These are phyloP conservation scores for Lasioglossum calceatum DNA, from an alignment of 2,888 invertebrate species.

Conservation along the genomic window DNA sequence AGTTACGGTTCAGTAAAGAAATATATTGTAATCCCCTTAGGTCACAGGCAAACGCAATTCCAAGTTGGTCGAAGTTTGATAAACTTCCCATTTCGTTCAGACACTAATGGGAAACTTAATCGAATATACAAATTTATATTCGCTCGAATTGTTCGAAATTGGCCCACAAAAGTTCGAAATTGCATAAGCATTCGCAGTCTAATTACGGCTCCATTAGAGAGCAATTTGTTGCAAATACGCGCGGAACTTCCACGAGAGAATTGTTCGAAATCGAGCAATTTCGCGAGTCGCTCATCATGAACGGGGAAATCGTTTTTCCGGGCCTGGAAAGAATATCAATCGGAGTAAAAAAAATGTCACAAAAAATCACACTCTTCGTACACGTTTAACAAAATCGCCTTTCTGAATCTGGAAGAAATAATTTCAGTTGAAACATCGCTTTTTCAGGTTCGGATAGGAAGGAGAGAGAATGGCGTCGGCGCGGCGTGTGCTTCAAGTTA, in stretches of 20 bases:
- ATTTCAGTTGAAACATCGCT: too few relatives aligned
- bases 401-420: too few relatives aligned
- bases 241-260: not conserved
- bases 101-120: not conserved
- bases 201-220: not conserved
- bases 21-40: not conserved
- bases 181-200: not conserved
- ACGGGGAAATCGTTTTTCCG: not conserved
- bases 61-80: not conserved
- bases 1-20: not conserved
- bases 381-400: not conserved
- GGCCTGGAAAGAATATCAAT: not conserved
- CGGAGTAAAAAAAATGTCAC: not conserved
- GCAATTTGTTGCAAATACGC: not conserved
- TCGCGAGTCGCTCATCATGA: not conserved
- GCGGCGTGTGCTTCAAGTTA: slow-evolving; percentile 68
- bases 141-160: not conserved
- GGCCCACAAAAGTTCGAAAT: not conserved
- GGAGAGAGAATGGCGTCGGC: not conserved
- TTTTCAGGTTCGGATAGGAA: not conserved
- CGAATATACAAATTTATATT: not conserved
- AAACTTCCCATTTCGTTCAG: not conserved
- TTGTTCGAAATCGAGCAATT: not conserved
- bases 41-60: not conserved
- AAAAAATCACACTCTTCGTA: not conserved